Evolutionary conservation across 2,113 vertebrate genomes (phyloP).

Genomic region (Empidonax traillii): DNA sequence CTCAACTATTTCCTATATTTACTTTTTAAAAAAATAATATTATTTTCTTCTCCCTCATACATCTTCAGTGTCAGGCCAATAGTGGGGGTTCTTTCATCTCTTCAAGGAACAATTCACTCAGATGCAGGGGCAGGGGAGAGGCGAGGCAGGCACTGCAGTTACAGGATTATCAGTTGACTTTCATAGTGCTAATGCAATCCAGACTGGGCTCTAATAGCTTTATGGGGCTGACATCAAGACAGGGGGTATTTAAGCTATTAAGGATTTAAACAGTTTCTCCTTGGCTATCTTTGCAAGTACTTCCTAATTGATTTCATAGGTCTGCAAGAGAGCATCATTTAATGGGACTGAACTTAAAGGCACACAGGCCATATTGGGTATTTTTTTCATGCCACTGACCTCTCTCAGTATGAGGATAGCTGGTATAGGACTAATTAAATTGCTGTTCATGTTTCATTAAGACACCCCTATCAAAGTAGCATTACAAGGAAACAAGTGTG

Average conservation of each 20-base stretch:
- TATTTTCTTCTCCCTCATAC: neutral
- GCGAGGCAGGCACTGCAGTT: neutral
- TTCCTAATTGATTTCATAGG: conserved; percentile 45
- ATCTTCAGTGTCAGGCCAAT: neutral
- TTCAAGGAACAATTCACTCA: neutral
- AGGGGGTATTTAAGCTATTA: conserved; percentile 24
- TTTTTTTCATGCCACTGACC: neutral
- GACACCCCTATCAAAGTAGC: neutral
- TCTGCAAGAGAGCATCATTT: neutral
- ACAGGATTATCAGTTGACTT: conserved; percentile 3
- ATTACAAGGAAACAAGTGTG: neutral
- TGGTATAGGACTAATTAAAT: neutral
- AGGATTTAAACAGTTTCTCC: conserved; percentile 30
- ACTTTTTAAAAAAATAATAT: neutral
- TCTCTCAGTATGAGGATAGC: neutral
- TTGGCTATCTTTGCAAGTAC: conserved; percentile 12
- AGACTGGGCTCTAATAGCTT: conserved; percentile 38
- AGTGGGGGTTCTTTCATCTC: neutral
- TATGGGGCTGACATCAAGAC: conserved; percentile 23
- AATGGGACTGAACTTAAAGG: conserved; percentile 16
- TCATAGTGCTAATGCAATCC: conserved; percentile 2
- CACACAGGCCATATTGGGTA: neutral
- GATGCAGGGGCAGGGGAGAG: neutral
- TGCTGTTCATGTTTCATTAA: neutral
- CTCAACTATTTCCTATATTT: neutral